Percentiles rank a stretch among this genome's conserved stretches.
phyloP scores from a whole-genome alignment of 2,113 vertebrate genomes.

The Neodon shergylaensis region DNA sequence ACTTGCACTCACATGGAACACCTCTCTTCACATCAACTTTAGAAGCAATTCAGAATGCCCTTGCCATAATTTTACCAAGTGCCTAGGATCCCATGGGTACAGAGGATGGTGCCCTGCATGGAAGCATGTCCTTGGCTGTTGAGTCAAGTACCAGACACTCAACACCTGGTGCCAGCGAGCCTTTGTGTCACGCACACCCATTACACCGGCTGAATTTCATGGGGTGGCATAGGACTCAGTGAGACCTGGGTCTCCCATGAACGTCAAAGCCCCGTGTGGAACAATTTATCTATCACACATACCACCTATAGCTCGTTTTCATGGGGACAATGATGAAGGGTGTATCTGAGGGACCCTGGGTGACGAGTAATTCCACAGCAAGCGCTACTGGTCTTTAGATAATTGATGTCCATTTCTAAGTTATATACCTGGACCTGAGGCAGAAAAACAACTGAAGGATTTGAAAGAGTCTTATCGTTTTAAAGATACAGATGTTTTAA shows the following conservation, averaged over 20 bases:
- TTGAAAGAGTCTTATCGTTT: slow-evolving; percentile 11
- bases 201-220: not conserved
- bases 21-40: not conserved
- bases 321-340: not conserved
- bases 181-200: not conserved
- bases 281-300: not conserved
- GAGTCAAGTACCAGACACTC: not conserved
- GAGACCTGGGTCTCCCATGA: not conserved
- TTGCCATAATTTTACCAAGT: not conserved
- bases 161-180: not conserved
- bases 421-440: slow-evolving; percentile 18
- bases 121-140: not conserved
- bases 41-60: not conserved
- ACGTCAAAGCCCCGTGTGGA: not conserved
- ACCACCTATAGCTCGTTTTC: not conserved
- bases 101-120: rapidly evolving
- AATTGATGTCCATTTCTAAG: slow-evolving; percentile 13
- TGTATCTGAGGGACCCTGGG: not conserved
- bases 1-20: not conserved
- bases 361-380: not conserved
- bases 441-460: slow-evolving; percentile 26
- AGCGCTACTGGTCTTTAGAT: not conserved
- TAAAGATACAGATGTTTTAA: slow-evolving; percentile 57
- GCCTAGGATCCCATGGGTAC: no score
- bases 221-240: not conserved